A percentile compares a stretch with the other conserved stretches of the same genome.
phyloP scores from a whole-genome alignment of 2,797 vertebrate genomes.

The Decapterus maruadsi region DNA sequence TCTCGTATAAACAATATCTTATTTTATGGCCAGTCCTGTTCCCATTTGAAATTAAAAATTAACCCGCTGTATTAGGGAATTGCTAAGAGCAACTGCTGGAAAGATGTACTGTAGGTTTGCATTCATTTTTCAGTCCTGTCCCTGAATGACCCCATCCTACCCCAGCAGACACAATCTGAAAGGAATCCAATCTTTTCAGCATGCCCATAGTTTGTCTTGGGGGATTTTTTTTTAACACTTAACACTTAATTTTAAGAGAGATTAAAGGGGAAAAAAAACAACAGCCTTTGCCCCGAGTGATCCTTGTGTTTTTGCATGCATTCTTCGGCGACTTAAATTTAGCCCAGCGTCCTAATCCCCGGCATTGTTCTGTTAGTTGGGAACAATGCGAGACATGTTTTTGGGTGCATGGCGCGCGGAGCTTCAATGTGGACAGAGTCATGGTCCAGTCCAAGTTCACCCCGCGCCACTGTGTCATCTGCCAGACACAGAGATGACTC shows the following conservation, averaged over 20 bases:
- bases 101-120: not conserved
- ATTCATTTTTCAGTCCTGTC: slow-evolving; percentile 29
- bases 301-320: slow-evolving; percentile 51
- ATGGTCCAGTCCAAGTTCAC: slow-evolving; percentile 73
- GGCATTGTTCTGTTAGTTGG: slow-evolving; percentile 76
- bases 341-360: slow-evolving; percentile 75
- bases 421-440: slow-evolving; percentile 59
- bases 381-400: slow-evolving; percentile 71
- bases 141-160: slow-evolving; percentile 28
- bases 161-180: slow-evolving; percentile 12
- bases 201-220: not conserved
- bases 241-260: not conserved
- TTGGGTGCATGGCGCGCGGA: slow-evolving; percentile 42
- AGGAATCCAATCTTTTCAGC: not conserved
- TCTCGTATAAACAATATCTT: slow-evolving; percentile 11
- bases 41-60: not conserved
- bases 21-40: not conserved
- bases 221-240: not conserved
- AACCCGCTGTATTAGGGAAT: slow-evolving; percentile 1
- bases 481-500: slow-evolving; percentile 79
- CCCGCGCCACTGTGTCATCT: slow-evolving; percentile 69
- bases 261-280: not conserved
- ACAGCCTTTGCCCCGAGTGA: slow-evolving; percentile 24
- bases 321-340: slow-evolving; percentile 78
- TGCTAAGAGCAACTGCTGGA: slow-evolving; percentile 14